Evolutionary conservation across 2,888 invertebrate genomes (phyloP).

Genomic region (Anticlea derivata): DNA sequence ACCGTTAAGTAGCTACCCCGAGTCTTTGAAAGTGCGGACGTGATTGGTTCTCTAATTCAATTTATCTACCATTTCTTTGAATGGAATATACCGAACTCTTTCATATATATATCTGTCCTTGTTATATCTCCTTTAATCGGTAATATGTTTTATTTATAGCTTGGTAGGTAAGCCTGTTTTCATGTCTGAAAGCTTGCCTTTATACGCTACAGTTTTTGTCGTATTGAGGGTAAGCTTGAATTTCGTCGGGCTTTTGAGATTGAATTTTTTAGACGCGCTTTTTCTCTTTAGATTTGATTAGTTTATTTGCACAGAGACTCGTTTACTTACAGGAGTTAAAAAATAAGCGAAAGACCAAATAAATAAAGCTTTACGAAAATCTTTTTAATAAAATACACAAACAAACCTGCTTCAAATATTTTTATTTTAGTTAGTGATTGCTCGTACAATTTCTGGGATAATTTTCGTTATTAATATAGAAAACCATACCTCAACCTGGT

Average conservation of each 20-base stretch:
- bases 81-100: constrained; percentile 35
- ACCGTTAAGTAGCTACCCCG: constrained; percentile 15
- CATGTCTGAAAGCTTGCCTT: constrained; percentile 28
- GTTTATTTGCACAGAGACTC: not conserved
- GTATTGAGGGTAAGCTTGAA: constrained; percentile 20
- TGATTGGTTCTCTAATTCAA: constrained; percentile 55
- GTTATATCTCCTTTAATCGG: constrained; percentile 35
- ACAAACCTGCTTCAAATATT: too few species aligned
- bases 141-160: constrained; percentile 43
- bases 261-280: constrained; percentile 10
- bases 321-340: not conserved
- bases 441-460: too few species aligned
- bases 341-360: too few species aligned
- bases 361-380: too few species aligned
- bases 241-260: constrained; percentile 16
- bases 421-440: too few species aligned
- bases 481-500: too few species aligned
- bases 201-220: constrained; percentile 24
- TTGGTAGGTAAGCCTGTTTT: constrained; percentile 22
- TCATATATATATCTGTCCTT: constrained; percentile 27
- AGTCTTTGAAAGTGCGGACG: constrained; percentile 35
- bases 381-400: too few species aligned
- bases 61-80: constrained; percentile 41
- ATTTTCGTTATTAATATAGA: too few species aligned
- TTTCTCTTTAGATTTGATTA: not conserved